Percentiles rank a stretch among this genome's conserved stretches.
Conservation (phyloP, 2,113 vertebrate species). For the Pagrus major region DNA sequence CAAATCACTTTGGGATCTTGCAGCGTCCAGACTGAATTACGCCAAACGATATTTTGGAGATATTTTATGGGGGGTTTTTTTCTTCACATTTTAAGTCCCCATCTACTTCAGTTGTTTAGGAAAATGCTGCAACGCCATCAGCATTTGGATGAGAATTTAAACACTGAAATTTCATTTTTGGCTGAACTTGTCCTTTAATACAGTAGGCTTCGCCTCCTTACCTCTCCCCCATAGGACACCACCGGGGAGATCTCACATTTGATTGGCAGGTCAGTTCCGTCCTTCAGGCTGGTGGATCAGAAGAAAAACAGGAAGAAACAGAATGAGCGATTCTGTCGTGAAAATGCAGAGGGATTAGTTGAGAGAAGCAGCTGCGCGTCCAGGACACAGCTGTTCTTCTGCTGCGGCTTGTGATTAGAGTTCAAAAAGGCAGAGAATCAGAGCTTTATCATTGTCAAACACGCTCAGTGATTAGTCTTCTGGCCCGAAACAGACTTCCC, state of each 20-base stretch:
- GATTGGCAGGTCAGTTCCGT: constrained; percentile 93
- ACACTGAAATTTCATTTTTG: too few species aligned
- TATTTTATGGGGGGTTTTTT: too few species aligned
- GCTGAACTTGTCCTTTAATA: too few species aligned
- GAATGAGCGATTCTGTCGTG: constrained; percentile 24
- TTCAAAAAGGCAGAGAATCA: constrained; percentile 66
- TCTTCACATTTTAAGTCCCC: too few species aligned
- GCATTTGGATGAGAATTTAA: too few species aligned
- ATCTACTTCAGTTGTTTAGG: too few species aligned
- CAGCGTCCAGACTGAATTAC: too few species aligned
- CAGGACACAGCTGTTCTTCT: constrained; percentile 65
- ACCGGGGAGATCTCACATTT: constrained; percentile 98
- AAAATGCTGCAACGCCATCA: too few species aligned
- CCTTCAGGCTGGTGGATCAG: constrained; percentile 89
- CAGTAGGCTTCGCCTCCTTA: constrained; percentile 72
- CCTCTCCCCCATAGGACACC: constrained; percentile 95
- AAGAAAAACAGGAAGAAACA: constrained; percentile 16
- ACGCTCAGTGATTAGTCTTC: constrained; percentile 63
- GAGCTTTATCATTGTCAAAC: constrained; percentile 46
- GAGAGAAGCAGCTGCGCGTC: constrained; percentile 61
- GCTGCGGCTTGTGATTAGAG: constrained; percentile 71
- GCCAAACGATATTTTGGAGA: too few species aligned
- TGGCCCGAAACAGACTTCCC: constrained; percentile 41
- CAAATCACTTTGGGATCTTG: too few species aligned
- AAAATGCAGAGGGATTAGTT: constrained; percentile 11